A percentile compares a stretch with the other conserved stretches of the same genome.
phyloP scores from a whole-genome alignment of 2,888 invertebrate species.

The Tinea trinotella region DNA sequence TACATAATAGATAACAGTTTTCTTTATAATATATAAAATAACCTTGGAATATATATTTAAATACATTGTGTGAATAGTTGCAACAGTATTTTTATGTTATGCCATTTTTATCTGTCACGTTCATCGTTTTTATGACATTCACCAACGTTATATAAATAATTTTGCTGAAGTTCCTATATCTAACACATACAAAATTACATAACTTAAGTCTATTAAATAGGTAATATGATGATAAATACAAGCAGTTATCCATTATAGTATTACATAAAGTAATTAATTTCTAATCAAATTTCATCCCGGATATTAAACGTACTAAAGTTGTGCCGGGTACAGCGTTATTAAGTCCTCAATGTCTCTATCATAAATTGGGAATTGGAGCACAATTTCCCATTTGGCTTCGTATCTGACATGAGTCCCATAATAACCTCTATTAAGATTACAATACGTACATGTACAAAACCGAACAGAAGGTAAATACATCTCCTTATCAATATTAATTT shows the following conservation, averaged over 20 bases:
- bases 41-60: too few species aligned
- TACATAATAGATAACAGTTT: too few species aligned
- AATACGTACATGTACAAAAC: neutral
- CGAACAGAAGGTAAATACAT: neutral
- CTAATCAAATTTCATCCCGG: neutral
- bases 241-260: neutral
- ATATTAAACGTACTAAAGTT: neutral
- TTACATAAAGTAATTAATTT: neutral
- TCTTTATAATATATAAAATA: too few species aligned
- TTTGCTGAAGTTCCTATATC: too few species aligned
- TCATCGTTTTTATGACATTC: too few species aligned
- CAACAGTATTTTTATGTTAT: too few species aligned
- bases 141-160: too few species aligned
- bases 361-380: conserved; percentile 14
- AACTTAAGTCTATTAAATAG: too few species aligned
- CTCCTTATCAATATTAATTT: neutral
- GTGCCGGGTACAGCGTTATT: neutral
- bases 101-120: too few species aligned
- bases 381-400: neutral
- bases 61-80: too few species aligned
- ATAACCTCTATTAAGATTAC: conserved; percentile 11
- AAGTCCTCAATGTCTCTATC: conserved; percentile 4
- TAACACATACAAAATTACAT: too few species aligned
- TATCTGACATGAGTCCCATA: neutral
- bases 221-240: too few species aligned